phyloP scores from a whole-genome alignment of 1,140 invertebrate species.

The Saxidomus purpurata region DNA sequence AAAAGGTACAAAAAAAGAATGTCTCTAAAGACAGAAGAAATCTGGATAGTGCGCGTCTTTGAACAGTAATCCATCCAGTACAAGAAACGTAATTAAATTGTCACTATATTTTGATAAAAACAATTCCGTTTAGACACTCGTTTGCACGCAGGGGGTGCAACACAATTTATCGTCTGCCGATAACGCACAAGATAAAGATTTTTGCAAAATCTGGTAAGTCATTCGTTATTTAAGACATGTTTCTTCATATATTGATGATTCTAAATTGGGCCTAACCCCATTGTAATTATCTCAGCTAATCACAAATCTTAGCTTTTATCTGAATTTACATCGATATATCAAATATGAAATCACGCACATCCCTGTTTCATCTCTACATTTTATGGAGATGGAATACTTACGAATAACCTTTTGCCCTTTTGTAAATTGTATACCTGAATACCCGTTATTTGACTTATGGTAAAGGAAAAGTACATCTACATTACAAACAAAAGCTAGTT shows the following conservation, averaged over 20 bases:
- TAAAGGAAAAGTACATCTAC: too few species aligned
- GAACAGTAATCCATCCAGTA: too few species aligned
- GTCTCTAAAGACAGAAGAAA: too few species aligned
- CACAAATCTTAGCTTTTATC: not conserved
- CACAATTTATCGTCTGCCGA: not conserved
- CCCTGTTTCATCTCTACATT: not conserved
- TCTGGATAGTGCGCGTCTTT: too few species aligned
- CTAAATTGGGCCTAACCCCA: conserved; percentile 4
- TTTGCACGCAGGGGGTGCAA: not conserved
- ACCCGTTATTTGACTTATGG: too few species aligned
- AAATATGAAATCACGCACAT: conserved; percentile 22
- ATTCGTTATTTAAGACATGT: not conserved
- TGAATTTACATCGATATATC: not conserved
- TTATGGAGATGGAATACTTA: not conserved
- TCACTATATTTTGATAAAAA: not conserved
- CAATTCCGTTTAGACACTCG: not conserved
- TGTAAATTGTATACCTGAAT: not conserved
- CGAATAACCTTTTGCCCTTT: not conserved
- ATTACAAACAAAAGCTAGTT: too few species aligned
- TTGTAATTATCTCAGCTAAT: conserved; percentile 19
- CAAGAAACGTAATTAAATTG: too few species aligned
- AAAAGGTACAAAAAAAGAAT: not conserved
- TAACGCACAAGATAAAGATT: not conserved
- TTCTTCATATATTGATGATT: not conserved
- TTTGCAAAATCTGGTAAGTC: not conserved